Base-by-base conservation (phyloP, 2,797 vertebrate genomes). In the Pseudotriccus pelzelni region DNA sequence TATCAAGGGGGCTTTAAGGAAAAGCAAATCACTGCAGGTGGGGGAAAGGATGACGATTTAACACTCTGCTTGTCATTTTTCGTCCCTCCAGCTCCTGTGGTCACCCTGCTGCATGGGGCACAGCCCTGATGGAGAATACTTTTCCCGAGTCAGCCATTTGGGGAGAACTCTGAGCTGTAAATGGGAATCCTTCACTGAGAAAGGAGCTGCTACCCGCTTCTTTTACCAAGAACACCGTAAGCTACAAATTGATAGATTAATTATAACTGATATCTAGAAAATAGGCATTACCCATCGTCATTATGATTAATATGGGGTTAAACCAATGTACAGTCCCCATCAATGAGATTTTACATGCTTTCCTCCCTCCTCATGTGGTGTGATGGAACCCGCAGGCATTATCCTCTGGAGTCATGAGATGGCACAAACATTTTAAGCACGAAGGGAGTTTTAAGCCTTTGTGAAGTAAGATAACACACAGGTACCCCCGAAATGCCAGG, bases 301-400 rank as follows among this genome's bases (percentile, higher is more conserved):
- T 2, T 22, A 36, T 32, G 16, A 7, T 37, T 28, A 63, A 24
- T 32, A 16, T 3, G 23, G 21, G 37, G 11, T 64, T 82, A 50
- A 91, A 74, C 39, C 2, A 0, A 25, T 12, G 6, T 0, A 16
- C 2, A 17, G 0, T 36, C 41, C 46, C 24, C 14, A 9, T 41
- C 19, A 23, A 0, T 15, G 14, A 22, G 14, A 9, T 62, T 73
- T 69, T 41, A 7, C 2, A 4, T 50, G 22, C 4, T 83, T 81
- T 56, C 14, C 14, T 85, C 10, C 1, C 16, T 39, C n/a, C 15
- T 4, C 9, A 3, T 0, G 0, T 14, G 13, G 6, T 55, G 2
- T 0, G 67, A 52, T 34, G 36, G 18, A 76, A 52, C 20, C 27
- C 21, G 56, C 18, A 46, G 53, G 32, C 4, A 0, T 47, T 78